Conservation (phyloP, 2,113 vertebrate species). For the Sylvietta virens region DNA sequence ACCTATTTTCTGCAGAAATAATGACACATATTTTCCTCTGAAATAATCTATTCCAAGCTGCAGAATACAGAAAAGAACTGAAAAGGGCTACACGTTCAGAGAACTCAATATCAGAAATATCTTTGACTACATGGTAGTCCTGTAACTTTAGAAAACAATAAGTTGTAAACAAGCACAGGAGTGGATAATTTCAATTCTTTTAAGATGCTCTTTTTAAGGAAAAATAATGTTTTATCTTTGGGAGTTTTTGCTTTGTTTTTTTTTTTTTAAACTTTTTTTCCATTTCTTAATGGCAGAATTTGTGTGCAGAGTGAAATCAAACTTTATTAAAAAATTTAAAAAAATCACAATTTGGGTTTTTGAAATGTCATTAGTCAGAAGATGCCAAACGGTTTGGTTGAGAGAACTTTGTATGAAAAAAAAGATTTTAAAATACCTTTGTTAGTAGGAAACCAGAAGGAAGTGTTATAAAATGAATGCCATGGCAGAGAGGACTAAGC, state of each 20-base stretch:
- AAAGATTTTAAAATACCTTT: not conserved
- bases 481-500: not conserved
- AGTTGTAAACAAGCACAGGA: not conserved
- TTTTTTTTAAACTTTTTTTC: not conserved
- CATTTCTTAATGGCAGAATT: not conserved
- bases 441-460: not conserved
- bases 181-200: not conserved
- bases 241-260: fast-evolving
- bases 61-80: not conserved
- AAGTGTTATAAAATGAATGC: not conserved
- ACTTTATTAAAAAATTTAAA: not conserved
- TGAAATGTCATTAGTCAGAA: not conserved
- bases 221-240: not conserved
- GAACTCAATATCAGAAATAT: not conserved
- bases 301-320: not conserved
- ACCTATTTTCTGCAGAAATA: not conserved
- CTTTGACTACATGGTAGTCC: not conserved
- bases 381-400: not conserved
- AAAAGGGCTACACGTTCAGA: not conserved
- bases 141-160: not conserved
- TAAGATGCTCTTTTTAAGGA: not conserved
- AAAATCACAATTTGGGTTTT: not conserved
- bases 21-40: not conserved
- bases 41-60: not conserved
- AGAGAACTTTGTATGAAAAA: not conserved